Conservation (phyloP, 2,888 invertebrate species). For the Drosophila rubida region DNA sequence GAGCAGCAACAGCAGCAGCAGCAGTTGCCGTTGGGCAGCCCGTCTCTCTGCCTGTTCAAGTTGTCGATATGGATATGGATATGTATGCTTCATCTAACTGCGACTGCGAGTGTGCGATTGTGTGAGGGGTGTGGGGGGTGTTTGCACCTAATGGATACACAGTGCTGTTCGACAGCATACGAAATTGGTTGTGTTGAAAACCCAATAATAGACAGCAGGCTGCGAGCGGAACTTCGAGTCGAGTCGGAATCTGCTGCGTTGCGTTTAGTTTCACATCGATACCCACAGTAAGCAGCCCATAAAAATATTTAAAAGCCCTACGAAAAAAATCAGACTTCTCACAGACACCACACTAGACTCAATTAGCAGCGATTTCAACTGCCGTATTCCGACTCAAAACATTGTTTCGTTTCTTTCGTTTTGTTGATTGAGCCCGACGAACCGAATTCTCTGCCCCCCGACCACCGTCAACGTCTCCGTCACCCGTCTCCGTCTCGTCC, state of each 20-base stretch:
- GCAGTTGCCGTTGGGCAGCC: constrained; percentile 42
- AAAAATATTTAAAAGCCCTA: constrained; percentile 5
- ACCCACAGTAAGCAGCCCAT: constrained; percentile 2
- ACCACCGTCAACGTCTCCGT: background rate
- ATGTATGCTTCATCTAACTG: constrained; percentile 23
- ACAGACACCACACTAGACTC: constrained; percentile 12
- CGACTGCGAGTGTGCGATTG: constrained; percentile 4
- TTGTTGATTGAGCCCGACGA: background rate
- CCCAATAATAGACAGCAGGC: constrained; percentile 1
- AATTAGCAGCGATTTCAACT: constrained; percentile 39
- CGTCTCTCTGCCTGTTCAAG: constrained; percentile 28
- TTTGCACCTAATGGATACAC: constrained; percentile 64
- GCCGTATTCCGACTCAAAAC: constrained; percentile 59
- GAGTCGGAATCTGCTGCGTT: too few species aligned
- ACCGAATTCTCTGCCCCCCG: background rate
- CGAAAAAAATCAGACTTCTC: constrained; percentile 14
- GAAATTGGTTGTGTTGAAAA: constrained; percentile 34
- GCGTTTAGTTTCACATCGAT: constrained; percentile 4
- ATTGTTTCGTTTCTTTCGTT: constrained; percentile 4
- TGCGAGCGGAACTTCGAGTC: background rate
- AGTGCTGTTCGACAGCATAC: constrained; percentile 53
- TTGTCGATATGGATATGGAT: constrained; percentile 60
- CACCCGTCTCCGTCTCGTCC: too few species aligned
- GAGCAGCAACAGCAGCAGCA: constrained; percentile 30
- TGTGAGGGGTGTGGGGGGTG: constrained; percentile 25